phyloP scores from a whole-genome alignment of 2,113 vertebrate species.

The Crotalus horridus region DNA sequence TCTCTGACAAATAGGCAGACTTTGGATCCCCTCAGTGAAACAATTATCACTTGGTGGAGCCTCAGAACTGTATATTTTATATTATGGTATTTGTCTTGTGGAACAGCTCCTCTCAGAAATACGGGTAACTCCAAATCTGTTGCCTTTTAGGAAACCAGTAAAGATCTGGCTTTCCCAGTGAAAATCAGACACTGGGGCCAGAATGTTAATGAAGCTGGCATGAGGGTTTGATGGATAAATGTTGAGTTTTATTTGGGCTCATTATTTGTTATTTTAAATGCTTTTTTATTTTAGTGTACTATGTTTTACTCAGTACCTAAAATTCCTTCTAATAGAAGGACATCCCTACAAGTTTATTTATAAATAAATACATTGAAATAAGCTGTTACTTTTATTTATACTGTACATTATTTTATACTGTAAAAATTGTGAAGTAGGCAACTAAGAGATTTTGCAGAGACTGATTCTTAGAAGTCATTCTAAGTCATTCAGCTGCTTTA shows the following conservation, averaged over 20 bases:
- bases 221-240: background rate
- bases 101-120: background rate
- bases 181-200: background rate
- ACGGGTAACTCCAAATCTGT: background rate
- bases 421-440: background rate
- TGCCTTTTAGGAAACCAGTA: background rate
- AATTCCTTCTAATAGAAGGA: background rate
- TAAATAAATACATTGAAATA: background rate
- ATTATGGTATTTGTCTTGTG: background rate
- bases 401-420: background rate
- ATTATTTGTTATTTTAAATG: background rate
- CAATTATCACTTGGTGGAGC: background rate
- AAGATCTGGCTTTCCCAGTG: background rate
- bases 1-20: background rate
- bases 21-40: background rate
- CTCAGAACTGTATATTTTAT: background rate
- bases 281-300: background rate
- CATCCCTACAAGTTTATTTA: background rate
- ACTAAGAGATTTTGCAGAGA: background rate
- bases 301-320: background rate
- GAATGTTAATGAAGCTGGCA: background rate
- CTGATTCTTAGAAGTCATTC: background rate
- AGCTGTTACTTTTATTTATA: background rate
- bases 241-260: background rate
- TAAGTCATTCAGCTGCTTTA: too few relatives aligned